phyloP scores from a whole-genome alignment of 2,797 vertebrate genomes.

The Pseudochirops cupreus region DNA sequence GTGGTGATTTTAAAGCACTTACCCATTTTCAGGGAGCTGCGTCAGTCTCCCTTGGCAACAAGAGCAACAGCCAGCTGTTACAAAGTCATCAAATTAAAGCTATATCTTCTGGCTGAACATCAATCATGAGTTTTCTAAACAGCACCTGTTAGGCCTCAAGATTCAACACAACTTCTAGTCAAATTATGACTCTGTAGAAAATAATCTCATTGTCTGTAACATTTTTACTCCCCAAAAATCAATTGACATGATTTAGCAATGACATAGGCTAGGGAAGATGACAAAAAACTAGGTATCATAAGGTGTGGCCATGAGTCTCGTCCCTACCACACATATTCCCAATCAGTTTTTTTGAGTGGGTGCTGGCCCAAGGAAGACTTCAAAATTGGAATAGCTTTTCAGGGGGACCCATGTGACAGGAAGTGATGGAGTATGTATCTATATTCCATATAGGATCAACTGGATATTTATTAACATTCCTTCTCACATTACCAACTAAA shows the following conservation, averaged over 20 bases:
- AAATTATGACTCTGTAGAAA: not conserved
- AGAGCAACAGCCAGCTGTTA: constrained; percentile 2
- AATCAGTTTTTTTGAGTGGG: not conserved
- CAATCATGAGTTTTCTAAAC: not conserved
- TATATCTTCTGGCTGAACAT: not conserved
- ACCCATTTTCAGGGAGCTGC: not conserved
- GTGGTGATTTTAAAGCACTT: not conserved
- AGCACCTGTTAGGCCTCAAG: not conserved
- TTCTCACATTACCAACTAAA: not conserved
- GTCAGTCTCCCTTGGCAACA: constrained; percentile 16
- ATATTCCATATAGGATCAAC: not conserved
- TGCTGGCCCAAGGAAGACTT: not conserved
- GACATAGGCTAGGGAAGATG: not conserved
- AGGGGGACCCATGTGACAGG: not conserved
- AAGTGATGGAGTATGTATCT: not conserved
- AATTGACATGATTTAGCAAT: not conserved
- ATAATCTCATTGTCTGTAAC: not conserved
- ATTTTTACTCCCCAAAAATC: not conserved
- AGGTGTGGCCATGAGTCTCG: not conserved
- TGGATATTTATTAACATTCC: not conserved
- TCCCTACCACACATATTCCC: not conserved
- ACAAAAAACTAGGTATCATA: not conserved
- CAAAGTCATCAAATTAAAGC: not conserved
- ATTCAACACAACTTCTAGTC: not conserved
- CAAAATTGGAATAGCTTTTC: not conserved